Evolutionary conservation across 2,888 invertebrate genomes (phyloP).

Genomic region (Erebia aethiops): DNA sequence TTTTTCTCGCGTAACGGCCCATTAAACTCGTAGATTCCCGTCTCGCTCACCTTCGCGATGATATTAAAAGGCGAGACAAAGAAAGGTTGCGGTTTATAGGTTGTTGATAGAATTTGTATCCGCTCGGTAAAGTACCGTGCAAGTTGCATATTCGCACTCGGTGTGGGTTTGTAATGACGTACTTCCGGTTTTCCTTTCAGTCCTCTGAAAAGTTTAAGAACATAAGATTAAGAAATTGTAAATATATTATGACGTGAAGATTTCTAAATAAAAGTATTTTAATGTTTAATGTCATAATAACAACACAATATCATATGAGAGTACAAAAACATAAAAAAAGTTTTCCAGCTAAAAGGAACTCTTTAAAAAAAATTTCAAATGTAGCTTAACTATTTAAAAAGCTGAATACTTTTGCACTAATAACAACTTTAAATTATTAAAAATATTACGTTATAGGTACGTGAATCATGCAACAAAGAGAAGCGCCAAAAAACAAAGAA

Average conservation of each 20-base stretch:
- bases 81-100: slow-evolving; percentile 83
- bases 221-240: background rate
- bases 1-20: slow-evolving; percentile 83
- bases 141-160: slow-evolving; percentile 80
- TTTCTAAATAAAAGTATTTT: background rate
- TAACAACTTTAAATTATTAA: background rate
- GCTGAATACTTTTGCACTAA: background rate
- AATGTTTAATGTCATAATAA: background rate
- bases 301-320: too few relatives aligned
- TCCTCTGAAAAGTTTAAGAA: background rate
- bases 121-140: slow-evolving; percentile 78
- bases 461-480: background rate
- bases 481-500: slow-evolving; percentile 33
- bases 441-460: background rate
- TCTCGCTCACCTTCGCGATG: slow-evolving; percentile 75
- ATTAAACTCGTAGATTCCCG: slow-evolving; percentile 83
- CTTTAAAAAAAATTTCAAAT: too few relatives aligned
- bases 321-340: background rate
- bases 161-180: slow-evolving; percentile 66
- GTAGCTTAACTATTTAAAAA: background rate
- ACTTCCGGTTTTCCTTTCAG: too few relatives aligned
- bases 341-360: too few relatives aligned
- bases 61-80: slow-evolving; percentile 79
- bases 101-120: slow-evolving; percentile 84
- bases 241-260: background rate